These are phyloP conservation scores for Gallinago media DNA, from an alignment of 2,113 vertebrate genomes.

Conservation along the genomic window DNA sequence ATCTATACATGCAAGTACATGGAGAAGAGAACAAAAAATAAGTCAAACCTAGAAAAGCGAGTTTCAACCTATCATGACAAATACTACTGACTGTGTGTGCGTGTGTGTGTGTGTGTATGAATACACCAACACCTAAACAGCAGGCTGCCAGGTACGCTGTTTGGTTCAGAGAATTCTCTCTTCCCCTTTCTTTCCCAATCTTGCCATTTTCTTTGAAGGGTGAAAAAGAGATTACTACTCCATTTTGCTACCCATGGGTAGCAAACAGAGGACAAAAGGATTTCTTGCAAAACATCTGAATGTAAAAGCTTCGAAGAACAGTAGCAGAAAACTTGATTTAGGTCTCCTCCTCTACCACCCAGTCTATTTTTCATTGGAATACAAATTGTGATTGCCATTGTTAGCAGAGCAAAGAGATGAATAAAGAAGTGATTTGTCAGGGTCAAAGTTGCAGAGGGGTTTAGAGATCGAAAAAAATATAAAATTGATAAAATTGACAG, in stretches of 20 bases:
- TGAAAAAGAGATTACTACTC: not conserved
- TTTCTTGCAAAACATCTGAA: not conserved
- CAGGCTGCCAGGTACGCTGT: not conserved
- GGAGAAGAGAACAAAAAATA: not conserved
- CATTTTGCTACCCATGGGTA: not conserved
- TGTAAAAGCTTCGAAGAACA: not conserved
- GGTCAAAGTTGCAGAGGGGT: not conserved
- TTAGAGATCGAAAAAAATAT: not conserved
- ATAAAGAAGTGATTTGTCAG: slow-evolving; percentile 26
- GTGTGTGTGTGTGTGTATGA: not conserved
- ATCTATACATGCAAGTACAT: not conserved
- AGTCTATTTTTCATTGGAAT: not conserved
- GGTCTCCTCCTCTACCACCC: not conserved
- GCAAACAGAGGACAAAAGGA: not conserved
- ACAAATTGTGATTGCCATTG: not conserved
- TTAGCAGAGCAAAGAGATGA: slow-evolving; percentile 3
- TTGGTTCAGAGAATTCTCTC: not conserved
- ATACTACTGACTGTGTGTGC: not conserved
- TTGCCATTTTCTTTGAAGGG: not conserved
- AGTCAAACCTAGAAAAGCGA: not conserved
- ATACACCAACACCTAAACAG: not conserved
- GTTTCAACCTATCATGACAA: not conserved
- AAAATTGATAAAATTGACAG: not conserved
- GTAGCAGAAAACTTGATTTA: not conserved
- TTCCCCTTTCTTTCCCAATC: not conserved